Evolutionary conservation across 2,888 invertebrate genomes (phyloP).

Genomic region (Cheilosia soror): DNA sequence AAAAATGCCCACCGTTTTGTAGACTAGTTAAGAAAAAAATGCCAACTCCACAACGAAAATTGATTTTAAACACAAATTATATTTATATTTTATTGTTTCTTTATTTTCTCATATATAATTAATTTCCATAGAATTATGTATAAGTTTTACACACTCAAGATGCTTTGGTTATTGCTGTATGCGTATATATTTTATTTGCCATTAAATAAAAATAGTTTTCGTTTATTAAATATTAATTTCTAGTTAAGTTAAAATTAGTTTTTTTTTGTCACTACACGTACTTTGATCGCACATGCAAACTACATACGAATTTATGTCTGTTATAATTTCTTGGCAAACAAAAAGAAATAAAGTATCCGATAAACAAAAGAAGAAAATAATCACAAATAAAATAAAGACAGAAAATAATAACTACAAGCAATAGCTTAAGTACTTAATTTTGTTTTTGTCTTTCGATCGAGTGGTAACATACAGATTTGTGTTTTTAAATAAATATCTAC

Average conservation of each 20-base stretch:
- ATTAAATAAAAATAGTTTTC: constrained; percentile 67
- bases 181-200: constrained; percentile 77
- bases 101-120: constrained; percentile 69
- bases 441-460: constrained; percentile 9
- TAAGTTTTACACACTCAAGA: constrained; percentile 79
- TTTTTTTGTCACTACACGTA: constrained; percentile 30
- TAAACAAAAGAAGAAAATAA: constrained; percentile 35
- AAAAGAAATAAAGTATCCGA: constrained; percentile 29
- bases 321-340: constrained; percentile 49
- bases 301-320: constrained; percentile 28
- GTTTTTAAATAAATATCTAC: constrained; percentile 56
- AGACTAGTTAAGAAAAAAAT: too few relatives aligned
- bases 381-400: constrained; percentile 45
- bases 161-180: constrained; percentile 84
- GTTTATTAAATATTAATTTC: constrained; percentile 56
- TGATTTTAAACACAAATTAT: constrained; percentile 52
- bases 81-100: constrained; percentile 64
- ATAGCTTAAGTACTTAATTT: constrained; percentile 44
- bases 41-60: too few relatives aligned
- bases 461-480: constrained; percentile 48
- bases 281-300: constrained; percentile 16
- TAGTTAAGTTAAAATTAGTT: constrained; percentile 62
- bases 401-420: constrained; percentile 38
- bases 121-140: constrained; percentile 72
- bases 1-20: too few relatives aligned